These are phyloP conservation scores for Cottus gobio DNA, from an alignment of 2,113 vertebrate genomes.

Conservation along the genomic window DNA sequence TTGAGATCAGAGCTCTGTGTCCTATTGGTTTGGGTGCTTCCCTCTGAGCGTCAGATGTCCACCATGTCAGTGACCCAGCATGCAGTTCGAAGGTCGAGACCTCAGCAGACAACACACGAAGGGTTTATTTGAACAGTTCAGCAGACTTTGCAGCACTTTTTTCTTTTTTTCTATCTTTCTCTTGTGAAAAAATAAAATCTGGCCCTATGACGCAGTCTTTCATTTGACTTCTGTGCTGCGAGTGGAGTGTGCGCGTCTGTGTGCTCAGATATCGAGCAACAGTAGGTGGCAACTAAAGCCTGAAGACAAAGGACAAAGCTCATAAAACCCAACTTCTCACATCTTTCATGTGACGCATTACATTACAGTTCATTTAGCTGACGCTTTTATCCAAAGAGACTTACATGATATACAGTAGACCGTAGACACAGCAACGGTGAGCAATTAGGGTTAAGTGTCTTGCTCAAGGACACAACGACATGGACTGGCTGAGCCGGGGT, in stretches of 20 bases:
- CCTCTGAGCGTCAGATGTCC: background rate
- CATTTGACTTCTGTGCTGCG: background rate
- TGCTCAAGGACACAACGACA: too few relatives aligned
- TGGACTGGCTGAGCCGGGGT: too few relatives aligned
- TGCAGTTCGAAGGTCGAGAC: background rate
- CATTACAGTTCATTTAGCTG: too few relatives aligned
- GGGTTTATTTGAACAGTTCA: constrained; percentile 56
- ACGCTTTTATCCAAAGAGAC: too few relatives aligned
- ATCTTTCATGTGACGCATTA: too few relatives aligned
- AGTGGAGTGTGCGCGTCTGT: too few relatives aligned
- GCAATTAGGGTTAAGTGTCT: too few relatives aligned
- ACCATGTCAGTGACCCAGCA: background rate
- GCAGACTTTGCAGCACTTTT: constrained; percentile 55
- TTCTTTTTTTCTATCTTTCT: constrained; percentile 77
- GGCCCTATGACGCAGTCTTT: constrained; percentile 32
- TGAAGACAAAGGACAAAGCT: too few relatives aligned
- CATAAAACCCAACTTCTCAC: too few relatives aligned
- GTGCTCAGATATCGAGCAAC: background rate
- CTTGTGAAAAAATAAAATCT: constrained; percentile 70
- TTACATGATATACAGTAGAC: too few relatives aligned
- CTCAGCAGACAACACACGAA: constrained; percentile 12
- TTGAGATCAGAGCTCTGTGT: background rate
- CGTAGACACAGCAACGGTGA: too few relatives aligned
- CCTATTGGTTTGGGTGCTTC: background rate
- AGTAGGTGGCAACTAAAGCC: too few relatives aligned